A percentile compares a stretch with the other conserved stretches of the same genome.
phyloP scores from a whole-genome alignment of 2,888 invertebrate genomes.

The Amaurobius ferox region DNA sequence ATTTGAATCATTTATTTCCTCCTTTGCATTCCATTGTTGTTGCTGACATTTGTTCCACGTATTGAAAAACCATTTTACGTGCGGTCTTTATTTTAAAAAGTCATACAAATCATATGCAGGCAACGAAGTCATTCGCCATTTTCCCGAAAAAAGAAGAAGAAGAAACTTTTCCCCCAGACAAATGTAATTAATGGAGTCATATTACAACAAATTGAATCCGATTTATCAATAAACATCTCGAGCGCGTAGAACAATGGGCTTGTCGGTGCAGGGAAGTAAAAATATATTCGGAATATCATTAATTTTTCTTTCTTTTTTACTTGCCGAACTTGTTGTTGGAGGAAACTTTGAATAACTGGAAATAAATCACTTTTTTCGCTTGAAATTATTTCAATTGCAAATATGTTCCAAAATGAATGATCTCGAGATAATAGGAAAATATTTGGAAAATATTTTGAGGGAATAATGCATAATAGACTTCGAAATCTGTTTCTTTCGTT shows the following conservation, averaged over 20 bases:
- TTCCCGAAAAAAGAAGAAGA: background rate
- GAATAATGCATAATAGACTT: background rate
- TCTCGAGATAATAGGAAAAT: background rate
- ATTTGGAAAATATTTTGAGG: background rate
- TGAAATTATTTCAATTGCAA: slow-evolving; percentile 10
- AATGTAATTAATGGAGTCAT: slow-evolving; percentile 49
- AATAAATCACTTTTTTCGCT: background rate
- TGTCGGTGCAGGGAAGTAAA: slow-evolving; percentile 6
- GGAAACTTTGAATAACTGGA: background rate
- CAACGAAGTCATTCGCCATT: background rate
- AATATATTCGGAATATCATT: background rate
- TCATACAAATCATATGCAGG: slow-evolving; percentile 2
- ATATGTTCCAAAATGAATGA: slow-evolving; percentile 5
- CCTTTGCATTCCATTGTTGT: background rate
- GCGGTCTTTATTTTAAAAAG: background rate
- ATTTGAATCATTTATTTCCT: background rate
- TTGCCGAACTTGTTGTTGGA: background rate
- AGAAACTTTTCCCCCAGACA: slow-evolving; percentile 9
- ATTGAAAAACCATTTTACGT: slow-evolving; percentile 8
- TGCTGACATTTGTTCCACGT: background rate
- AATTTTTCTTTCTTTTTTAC: background rate
- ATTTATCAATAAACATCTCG: slow-evolving; percentile 53
- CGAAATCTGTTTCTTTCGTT: background rate
- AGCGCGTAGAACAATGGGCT: slow-evolving; percentile 8
- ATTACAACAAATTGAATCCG: slow-evolving; percentile 43